phyloP scores from a whole-genome alignment of 2,888 invertebrate species.

The Pseudococcus jackbeardsleyi region DNA sequence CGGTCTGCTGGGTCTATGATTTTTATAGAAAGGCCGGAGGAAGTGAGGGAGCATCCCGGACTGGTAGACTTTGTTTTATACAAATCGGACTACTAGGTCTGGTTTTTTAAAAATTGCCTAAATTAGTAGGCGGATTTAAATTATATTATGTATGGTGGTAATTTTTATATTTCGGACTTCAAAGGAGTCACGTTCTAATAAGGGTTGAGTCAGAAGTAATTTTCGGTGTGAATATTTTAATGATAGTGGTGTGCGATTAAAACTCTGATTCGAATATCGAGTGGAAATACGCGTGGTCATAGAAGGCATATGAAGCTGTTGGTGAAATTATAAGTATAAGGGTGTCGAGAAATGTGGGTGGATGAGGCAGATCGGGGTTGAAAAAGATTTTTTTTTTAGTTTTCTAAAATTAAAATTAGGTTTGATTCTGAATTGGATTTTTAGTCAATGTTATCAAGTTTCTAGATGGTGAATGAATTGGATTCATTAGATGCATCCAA shows the following conservation, averaged over 20 bases:
- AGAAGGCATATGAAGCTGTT: not conserved
- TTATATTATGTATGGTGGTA: conserved; percentile 4
- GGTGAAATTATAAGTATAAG: not conserved
- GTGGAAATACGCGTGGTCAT: not conserved
- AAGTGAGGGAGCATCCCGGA: not conserved
- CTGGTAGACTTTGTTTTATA: conserved; percentile 2
- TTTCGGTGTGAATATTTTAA: conserved; percentile 31
- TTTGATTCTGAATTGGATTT: not conserved
- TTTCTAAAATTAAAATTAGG: not conserved
- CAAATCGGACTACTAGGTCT: not conserved
- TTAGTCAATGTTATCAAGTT: too few relatives aligned
- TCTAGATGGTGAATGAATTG: too few relatives aligned
- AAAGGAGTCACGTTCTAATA: not conserved
- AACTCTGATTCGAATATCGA: not conserved
- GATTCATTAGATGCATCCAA: not conserved
- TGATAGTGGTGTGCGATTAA: not conserved
- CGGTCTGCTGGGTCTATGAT: not conserved
- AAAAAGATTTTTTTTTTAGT: not conserved
- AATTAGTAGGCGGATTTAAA: conserved; percentile 43
- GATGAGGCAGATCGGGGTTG: not conserved
- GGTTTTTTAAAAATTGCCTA: not conserved
- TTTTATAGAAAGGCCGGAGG: not conserved
- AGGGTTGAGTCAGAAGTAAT: conserved; percentile 25
- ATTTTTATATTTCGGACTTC: not conserved
- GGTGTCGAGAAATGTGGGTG: not conserved